Evolutionary conservation across 1,140 invertebrate species (phyloP).

Genomic region (Hesperophylax magnus): DNA sequence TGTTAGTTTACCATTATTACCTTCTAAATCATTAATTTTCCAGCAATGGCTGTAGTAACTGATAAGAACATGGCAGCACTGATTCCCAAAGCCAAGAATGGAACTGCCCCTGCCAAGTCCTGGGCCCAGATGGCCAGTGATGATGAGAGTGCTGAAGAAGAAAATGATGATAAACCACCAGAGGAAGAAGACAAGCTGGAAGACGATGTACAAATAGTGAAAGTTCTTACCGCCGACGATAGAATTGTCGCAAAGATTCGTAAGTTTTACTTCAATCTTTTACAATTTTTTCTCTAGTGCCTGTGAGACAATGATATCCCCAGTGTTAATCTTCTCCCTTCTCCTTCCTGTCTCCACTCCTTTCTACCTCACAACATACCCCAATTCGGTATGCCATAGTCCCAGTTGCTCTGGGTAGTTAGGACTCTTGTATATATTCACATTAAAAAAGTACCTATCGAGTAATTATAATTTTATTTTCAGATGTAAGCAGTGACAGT

Average conservation of each 20-base stretch:
- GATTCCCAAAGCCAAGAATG: conserved; percentile 40
- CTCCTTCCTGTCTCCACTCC: too few relatives aligned
- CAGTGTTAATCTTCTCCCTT: too few relatives aligned
- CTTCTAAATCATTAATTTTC: conserved; percentile 8
- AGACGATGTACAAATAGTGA: conserved; percentile 63
- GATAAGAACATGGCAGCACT: conserved; percentile 46
- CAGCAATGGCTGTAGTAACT: conserved; percentile 42
- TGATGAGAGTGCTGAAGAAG: conserved; percentile 61
- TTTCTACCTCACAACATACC: too few relatives aligned
- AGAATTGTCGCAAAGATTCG: conserved; percentile 63
- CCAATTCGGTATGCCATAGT: too few relatives aligned
- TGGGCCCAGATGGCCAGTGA: conserved; percentile 60
- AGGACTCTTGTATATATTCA: too few relatives aligned
- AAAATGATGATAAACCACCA: conserved; percentile 62
- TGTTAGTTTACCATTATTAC: too few relatives aligned
- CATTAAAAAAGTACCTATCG: too few relatives aligned
- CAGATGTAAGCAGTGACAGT: conserved; percentile 69
- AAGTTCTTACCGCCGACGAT: conserved; percentile 59
- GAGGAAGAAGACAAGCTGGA: conserved; percentile 62
- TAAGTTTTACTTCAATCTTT: conserved; percentile 56
- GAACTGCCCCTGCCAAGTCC: conserved; percentile 41
- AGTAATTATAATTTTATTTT: conserved; percentile 51
- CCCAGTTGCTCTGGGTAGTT: too few relatives aligned
- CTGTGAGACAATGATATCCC: too few relatives aligned
- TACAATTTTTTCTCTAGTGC: too few relatives aligned